Evolutionary conservation across 2,888 invertebrate genomes (phyloP).

Genomic region (Sericinus montela): DNA sequence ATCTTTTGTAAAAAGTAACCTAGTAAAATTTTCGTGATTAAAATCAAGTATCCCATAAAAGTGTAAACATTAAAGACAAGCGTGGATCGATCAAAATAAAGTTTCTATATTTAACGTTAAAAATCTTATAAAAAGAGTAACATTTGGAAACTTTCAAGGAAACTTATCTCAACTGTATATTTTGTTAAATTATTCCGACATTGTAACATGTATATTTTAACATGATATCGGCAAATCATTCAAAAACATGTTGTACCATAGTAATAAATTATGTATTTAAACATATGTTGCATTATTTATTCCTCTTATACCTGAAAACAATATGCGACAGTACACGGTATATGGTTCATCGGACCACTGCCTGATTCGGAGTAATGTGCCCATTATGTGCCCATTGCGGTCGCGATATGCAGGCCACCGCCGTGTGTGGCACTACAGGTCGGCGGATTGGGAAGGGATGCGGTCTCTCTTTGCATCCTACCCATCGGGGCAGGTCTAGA

Average conservation of each 20-base stretch:
- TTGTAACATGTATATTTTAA: slow-evolving; percentile 26
- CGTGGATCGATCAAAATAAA: slow-evolving; percentile 37
- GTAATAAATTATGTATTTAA: slow-evolving; percentile 79
- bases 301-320: not conserved
- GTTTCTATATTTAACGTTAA: slow-evolving; percentile 24
- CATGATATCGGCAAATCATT: slow-evolving; percentile 52
- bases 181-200: slow-evolving; percentile 26
- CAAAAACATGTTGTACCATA: slow-evolving; percentile 72
- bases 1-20: slow-evolving; percentile 27
- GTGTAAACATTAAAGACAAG: slow-evolving; percentile 31
- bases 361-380: too few species aligned
- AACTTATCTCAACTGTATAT: slow-evolving; percentile 30
- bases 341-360: too few species aligned
- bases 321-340: too few species aligned
- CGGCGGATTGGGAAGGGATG: too few species aligned
- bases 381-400: too few species aligned
- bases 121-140: slow-evolving; percentile 27
- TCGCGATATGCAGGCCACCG: too few species aligned
- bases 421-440: too few species aligned
- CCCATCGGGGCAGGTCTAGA: too few species aligned
- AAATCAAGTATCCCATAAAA: slow-evolving; percentile 29
- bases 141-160: slow-evolving; percentile 21
- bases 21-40: slow-evolving; percentile 36
- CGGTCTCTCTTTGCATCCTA: too few species aligned
- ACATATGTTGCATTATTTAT: slow-evolving; percentile 23